Conservation (phyloP, 2,888 invertebrate species). For the Endotricha flammealis region DNA sequence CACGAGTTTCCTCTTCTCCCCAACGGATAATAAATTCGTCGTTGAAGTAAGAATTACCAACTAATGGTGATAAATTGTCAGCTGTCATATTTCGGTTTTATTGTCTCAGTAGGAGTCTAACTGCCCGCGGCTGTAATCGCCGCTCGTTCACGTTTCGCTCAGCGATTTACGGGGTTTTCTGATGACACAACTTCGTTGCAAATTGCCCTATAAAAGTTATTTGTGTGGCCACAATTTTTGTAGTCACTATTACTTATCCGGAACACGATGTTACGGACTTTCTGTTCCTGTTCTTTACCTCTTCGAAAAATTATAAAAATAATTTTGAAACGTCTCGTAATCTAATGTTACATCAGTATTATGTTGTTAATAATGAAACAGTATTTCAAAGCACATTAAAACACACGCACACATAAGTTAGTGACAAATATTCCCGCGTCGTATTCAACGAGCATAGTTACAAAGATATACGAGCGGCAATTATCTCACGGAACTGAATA, state of each 20-base stretch:
- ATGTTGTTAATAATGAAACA: too few relatives aligned
- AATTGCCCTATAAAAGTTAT: conserved; percentile 70
- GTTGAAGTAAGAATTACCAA: conserved; percentile 42
- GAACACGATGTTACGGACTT: background rate
- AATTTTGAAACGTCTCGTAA: too few relatives aligned
- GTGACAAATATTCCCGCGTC: conserved; percentile 9
- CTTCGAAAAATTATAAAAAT: too few relatives aligned
- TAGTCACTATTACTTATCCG: conserved; percentile 26
- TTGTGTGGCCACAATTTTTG: conserved; percentile 49
- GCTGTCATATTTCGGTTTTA: conserved; percentile 58
- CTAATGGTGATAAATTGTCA: conserved; percentile 50
- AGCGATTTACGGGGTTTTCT: conserved; percentile 60
- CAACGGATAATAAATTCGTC: conserved; percentile 46
- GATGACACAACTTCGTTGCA: conserved; percentile 64
- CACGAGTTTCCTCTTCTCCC: conserved; percentile 41
- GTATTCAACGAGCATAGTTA: conserved; percentile 20
- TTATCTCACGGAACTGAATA: conserved; percentile 35
- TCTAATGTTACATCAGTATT: too few relatives aligned
- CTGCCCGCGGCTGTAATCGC: conserved; percentile 43
- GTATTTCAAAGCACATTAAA: too few relatives aligned
- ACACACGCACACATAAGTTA: background rate
- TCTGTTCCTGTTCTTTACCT: background rate
- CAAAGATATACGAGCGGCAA: conserved; percentile 17
- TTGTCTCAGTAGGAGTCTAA: conserved; percentile 46
- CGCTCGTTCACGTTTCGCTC: conserved; percentile 53